phyloP scores from a whole-genome alignment of 2,888 invertebrate species.

The Meloe dianella region DNA sequence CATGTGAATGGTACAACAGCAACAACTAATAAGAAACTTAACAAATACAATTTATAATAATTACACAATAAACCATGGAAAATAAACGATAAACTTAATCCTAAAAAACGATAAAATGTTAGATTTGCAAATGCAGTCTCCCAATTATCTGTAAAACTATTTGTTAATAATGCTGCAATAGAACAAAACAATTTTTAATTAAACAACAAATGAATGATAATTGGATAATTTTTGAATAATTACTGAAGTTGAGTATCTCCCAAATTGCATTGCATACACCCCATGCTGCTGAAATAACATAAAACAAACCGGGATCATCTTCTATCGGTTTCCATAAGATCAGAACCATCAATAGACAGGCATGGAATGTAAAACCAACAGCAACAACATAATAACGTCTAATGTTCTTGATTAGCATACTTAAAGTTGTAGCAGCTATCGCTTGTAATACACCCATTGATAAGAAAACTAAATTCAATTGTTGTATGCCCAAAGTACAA shows the following conservation, averaged over 20 bases:
- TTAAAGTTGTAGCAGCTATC: conserved; percentile 78
- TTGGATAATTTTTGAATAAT: conserved; percentile 44
- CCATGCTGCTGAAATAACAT: conserved; percentile 85
- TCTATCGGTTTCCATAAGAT: conserved; percentile 81
- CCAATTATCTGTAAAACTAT: conserved; percentile 58
- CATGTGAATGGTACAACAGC: conserved; percentile 64
- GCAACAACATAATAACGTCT: conserved; percentile 76
- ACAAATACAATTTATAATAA: conserved; percentile 59
- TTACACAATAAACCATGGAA: conserved; percentile 69
- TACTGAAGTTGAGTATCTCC: conserved; percentile 72
- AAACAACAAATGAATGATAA: no score
- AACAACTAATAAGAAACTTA: conserved; percentile 61
- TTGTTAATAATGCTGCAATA: conserved; percentile 57
- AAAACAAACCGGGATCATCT: conserved; percentile 81
- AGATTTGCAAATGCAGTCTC: conserved; percentile 63
- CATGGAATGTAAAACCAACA: conserved; percentile 83
- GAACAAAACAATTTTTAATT: conserved; percentile 12
- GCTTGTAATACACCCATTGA: conserved; percentile 78
- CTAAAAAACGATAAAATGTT: conserved; percentile 64
- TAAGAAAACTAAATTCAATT: conserved; percentile 75
- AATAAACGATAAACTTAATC: conserved; percentile 69
- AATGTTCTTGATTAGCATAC: conserved; percentile 79
- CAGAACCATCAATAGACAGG: conserved; percentile 76
- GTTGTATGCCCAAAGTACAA: conserved; percentile 78
- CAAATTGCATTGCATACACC: conserved; percentile 86